A percentile compares a stretch with the other conserved stretches of the same genome.
Conservation (phyloP, 1,140 invertebrate species). For the Berghia stephanieae region DNA sequence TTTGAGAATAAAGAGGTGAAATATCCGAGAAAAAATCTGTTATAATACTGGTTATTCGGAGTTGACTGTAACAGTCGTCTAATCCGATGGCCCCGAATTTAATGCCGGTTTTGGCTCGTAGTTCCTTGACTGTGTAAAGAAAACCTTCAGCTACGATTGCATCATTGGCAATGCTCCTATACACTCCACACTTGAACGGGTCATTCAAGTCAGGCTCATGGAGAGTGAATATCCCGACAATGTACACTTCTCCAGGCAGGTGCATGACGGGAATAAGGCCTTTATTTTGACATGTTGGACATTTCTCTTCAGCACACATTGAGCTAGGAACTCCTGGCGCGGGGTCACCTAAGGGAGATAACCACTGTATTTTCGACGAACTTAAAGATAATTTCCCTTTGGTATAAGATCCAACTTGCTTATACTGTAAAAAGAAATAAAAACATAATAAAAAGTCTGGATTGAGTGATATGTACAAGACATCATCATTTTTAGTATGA, state of each 20-base stretch:
- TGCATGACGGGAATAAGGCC: slow-evolving; percentile 41
- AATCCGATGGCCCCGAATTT: slow-evolving; percentile 54
- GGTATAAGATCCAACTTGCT: slow-evolving; percentile 36
- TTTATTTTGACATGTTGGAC: slow-evolving; percentile 41
- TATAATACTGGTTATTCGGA: slow-evolving; percentile 41
- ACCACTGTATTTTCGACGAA: slow-evolving; percentile 30
- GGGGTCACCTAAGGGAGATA: slow-evolving; percentile 1
- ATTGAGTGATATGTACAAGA: neutral
- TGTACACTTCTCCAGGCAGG: slow-evolving; percentile 45
- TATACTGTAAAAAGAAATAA: slow-evolving; percentile 23
- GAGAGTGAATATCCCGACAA: slow-evolving; percentile 56
- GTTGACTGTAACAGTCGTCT: slow-evolving; percentile 59
- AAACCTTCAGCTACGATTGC: slow-evolving; percentile 51
- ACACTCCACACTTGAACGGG: slow-evolving; percentile 46
- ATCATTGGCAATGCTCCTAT: slow-evolving; percentile 44
- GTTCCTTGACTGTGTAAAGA: slow-evolving; percentile 44
- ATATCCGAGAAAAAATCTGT: slow-evolving; percentile 43
- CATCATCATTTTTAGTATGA: neutral
- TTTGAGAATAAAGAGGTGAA: neutral
- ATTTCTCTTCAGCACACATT: slow-evolving; percentile 40
- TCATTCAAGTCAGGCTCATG: slow-evolving; percentile 42
- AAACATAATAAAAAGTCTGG: neutral
- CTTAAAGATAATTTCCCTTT: slow-evolving; percentile 28
- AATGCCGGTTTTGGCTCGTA: slow-evolving; percentile 37
- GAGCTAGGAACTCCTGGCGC: slow-evolving; percentile 28